These are phyloP conservation scores for Kryptolebias ocellatus DNA, from an alignment of 2,797 vertebrate genomes.

Conservation along the genomic window DNA sequence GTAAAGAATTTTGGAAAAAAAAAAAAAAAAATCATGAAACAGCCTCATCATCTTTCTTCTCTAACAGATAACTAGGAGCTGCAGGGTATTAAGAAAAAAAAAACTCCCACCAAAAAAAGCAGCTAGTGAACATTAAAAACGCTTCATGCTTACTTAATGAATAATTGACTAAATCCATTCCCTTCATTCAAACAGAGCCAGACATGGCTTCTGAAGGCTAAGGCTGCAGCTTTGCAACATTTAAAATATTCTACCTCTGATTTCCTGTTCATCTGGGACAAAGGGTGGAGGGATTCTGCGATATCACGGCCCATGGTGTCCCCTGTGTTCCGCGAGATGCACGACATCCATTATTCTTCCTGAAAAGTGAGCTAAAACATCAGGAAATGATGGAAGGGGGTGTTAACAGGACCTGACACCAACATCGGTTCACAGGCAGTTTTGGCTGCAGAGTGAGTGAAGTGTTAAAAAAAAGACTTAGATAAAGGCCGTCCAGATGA, in stretches of 20 bases:
- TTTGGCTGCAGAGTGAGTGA: constrained; percentile 11
- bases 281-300: constrained; percentile 11
- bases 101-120: constrained; percentile 41
- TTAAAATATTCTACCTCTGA: constrained; percentile 38
- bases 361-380: constrained; percentile 3
- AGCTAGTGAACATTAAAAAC: constrained; percentile 57
- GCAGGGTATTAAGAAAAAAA: constrained; percentile 50
- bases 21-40: constrained; percentile 46
- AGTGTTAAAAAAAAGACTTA: constrained; percentile 33
- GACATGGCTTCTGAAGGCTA: constrained; percentile 46
- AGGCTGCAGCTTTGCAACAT: constrained; percentile 49
- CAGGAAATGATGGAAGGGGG: constrained; percentile 21
- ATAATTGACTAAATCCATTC: constrained; percentile 74
- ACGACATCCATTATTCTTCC: constrained; percentile 26
- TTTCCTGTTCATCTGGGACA: constrained; percentile 15
- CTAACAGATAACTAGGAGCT: constrained; percentile 59
- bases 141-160: constrained; percentile 73
- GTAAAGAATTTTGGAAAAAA: constrained; percentile 39
- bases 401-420: constrained; percentile 24
- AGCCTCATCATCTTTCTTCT: constrained; percentile 60
- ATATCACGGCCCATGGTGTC: constrained; percentile 9
- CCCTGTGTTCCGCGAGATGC: constrained; percentile 14
- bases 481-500: constrained; percentile 34
- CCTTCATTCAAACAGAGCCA: constrained; percentile 62
- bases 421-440: constrained; percentile 28